Base-by-base conservation (phyloP, 2,888 invertebrate genomes). In the Eupithecia dodoneata region DNA sequence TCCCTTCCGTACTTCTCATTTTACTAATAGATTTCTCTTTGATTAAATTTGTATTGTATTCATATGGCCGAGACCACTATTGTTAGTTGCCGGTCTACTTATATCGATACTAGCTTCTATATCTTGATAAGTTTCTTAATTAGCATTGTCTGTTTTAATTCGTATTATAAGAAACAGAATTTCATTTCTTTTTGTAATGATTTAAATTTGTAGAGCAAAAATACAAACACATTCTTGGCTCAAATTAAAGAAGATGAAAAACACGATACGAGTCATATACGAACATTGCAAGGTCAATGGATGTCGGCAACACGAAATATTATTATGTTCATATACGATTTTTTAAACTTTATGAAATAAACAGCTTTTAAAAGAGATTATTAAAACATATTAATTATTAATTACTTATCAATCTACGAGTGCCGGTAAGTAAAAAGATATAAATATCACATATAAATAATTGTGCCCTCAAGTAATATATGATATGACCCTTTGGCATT, bases 1-100 rank as follows among this genome's bases (percentile, higher is more conserved):
- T 93, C 94, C 94, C 94, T 95, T 94, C 94, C 95, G 93, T 94
- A 94, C 92, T 94, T 94, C 94, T 94, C 95, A 95, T 95, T 95
- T 95, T 95, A 94, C 95, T 95, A 95, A 95, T 95, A 95, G 94
- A 95, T 94, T 95, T 94, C 93, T 92, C 93, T 94, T 93, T 95
- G 94, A 95, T 95, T 95, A 95, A 94, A 95, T 94, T 94, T 95
- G 94, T 94, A 92, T 94, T 95, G 94, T 94, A 94, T 94, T 93
- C 94, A 94, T 93, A 93, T 90, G 90, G 84, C 83, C 84, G 88
- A 89, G 89, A 88, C 91, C 87, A 91, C 92, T 93, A 93, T 93
- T 93, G 93, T 94, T 93, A 88, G 89, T 87, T 86, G 85, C 88
- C 87, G 89, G 83, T 85, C 87, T 90, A 85, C 87, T 91, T 92